Conservation (phyloP, 2,888 invertebrate species). For the Drosophila merina region DNA sequence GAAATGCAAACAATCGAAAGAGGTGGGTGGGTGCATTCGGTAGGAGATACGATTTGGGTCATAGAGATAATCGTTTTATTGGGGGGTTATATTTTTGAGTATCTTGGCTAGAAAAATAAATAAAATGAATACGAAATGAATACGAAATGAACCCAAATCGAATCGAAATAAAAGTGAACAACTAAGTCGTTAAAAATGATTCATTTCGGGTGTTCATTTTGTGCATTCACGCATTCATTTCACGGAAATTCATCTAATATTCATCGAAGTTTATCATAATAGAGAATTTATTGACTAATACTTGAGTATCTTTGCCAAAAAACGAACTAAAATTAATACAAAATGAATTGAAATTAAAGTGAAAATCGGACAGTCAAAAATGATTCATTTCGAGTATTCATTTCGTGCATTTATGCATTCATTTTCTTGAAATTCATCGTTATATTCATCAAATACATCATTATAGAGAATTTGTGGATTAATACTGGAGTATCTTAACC, state of each 20-base stretch:
- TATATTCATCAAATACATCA: no score
- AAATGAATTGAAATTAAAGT: no score
- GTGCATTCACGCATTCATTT: not conserved
- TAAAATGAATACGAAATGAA: not conserved
- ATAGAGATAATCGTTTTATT: not conserved
- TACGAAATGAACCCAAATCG: not conserved
- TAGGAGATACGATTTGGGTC: not conserved
- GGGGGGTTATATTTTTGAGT: no score
- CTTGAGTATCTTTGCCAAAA: no score
- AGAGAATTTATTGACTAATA: no score
- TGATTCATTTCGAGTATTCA: conserved; percentile 11
- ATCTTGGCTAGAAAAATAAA: not conserved
- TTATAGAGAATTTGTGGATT: no score
- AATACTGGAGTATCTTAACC: no score
- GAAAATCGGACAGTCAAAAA: not conserved
- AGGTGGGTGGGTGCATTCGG: conserved; percentile 9
- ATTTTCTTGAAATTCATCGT: not conserved
- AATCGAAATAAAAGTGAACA: no score
- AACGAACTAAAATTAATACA: not conserved
- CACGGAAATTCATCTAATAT: not conserved
- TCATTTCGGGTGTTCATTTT: conserved; percentile 2
- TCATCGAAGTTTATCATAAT: no score
- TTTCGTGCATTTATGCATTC: not conserved
- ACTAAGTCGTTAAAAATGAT: not conserved
- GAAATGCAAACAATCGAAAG: conserved; percentile 10